A percentile compares a stretch with the other conserved stretches of the same genome.
Conservation (phyloP, 2,797 vertebrate species). For the Liasis olivaceus region DNA sequence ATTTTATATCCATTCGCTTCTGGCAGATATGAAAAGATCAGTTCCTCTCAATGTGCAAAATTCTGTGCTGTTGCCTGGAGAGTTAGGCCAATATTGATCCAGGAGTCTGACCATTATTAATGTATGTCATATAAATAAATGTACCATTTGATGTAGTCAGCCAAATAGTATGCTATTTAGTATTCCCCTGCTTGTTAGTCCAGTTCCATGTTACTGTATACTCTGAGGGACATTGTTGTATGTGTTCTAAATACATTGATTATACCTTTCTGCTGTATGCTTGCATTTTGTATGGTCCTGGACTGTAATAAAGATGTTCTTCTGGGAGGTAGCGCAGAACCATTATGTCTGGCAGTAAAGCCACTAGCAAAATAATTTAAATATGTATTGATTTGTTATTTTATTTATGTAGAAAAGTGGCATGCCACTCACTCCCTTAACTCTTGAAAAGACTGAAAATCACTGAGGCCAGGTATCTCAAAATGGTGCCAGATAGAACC, state of each 20-base stretch:
- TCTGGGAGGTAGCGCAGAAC: neutral
- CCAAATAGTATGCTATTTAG: neutral
- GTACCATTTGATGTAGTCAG: neutral
- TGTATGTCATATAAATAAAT: neutral
- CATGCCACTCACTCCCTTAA: neutral
- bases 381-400: neutral
- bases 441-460: neutral
- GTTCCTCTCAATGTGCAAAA: neutral
- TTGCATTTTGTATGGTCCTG: neutral
- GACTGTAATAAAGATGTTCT: neutral
- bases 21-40: neutral
- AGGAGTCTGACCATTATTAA: neutral
- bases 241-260: neutral
- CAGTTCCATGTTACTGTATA: neutral
- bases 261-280: neutral
- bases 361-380: neutral
- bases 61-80: neutral
- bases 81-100: neutral
- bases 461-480: neutral
- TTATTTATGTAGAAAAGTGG: neutral
- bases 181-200: neutral
- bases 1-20: neutral
- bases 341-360: neutral
- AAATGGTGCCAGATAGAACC: neutral
- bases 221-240: neutral